Base-by-base conservation (phyloP, 2,113 vertebrate species). In the Centropristis striata region DNA sequence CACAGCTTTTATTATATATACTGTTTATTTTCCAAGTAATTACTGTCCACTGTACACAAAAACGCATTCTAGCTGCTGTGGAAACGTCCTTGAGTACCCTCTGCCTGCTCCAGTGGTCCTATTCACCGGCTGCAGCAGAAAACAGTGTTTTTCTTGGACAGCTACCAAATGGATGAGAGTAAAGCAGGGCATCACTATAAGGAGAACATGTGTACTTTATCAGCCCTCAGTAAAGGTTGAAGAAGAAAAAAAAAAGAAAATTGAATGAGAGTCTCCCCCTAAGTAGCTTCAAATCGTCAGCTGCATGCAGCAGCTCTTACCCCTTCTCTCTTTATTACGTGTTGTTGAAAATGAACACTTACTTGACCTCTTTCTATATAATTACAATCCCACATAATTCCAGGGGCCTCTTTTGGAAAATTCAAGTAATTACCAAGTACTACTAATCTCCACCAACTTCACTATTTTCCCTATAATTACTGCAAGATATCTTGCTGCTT, bases 61-160 rank as follows among this genome's bases (percentile, higher is more conserved):
- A 65, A 36, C 32, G 54, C 21, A 21, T 49, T 23, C 66, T 20
- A 65, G 75, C 51, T 50, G 27, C 39, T 46, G 47, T 54, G 12
- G 10, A 79, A 71, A 68, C 41, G 63, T 61, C 51, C 60, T 78
- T 61, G 65, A 78, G 32, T 63, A 71, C 71, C 64, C 57, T 61
- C 42, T 65, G 42, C 13, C 71, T 81, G 54, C 70, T 47, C 16
- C 42, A 78, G 36, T 63, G 49, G 21, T 75, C 65, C 44, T 57
- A 78, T 54, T 68, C 39, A 16, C 42, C 12, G 18, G 71, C 37
- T 4, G 1, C 55, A 59, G 63, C 60, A 75, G 44, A 71, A 74
- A 78, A 59, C 39, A 44, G 21, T 67, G 9, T 12, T 47, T 71
- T 74, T 71, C 16, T 32, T 74, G 54, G 69, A 63, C 8, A 13